Conservation (phyloP, 1,140 invertebrate genomes). For the Calliopsis andreniformis region DNA sequence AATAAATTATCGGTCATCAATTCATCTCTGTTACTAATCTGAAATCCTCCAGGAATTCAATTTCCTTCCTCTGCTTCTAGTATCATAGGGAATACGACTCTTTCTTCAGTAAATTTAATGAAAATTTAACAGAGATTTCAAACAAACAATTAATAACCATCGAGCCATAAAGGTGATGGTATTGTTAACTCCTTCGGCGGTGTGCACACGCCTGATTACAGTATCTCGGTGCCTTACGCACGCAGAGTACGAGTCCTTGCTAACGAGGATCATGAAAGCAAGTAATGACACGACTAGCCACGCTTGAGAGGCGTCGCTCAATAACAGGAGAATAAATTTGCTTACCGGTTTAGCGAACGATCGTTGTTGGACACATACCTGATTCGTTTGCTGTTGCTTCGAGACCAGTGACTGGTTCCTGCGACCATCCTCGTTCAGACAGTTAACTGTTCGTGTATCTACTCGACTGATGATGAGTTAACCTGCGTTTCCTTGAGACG, state of each 20-base stretch:
- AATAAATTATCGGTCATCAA: no score
- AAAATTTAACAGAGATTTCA: constrained; percentile 28
- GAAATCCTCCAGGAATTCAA: no score
- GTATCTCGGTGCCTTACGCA: constrained; percentile 57
- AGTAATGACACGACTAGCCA: constrained; percentile 79
- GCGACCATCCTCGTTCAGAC: not conserved
- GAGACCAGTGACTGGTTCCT: not conserved
- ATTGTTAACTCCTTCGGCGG: constrained; percentile 50
- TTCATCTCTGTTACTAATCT: no score
- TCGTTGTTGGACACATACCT: constrained; percentile 57
- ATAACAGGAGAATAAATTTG: constrained; percentile 76
- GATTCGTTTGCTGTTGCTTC: not conserved
- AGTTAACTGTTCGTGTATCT: constrained; percentile 13
- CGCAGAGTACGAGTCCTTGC: constrained; percentile 51
- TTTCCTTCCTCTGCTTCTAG: no score
- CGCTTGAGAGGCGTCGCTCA: constrained; percentile 71
- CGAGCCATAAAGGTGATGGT: constrained; percentile 42
- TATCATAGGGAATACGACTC: not conserved
- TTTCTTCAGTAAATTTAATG: constrained; percentile 7
- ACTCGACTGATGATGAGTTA: not conserved
- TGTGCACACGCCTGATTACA: constrained; percentile 56
- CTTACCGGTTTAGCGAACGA: constrained; percentile 74
- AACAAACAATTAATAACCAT: constrained; percentile 44
- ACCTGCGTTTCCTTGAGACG: not conserved
- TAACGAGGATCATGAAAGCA: constrained; percentile 78